phyloP scores from a whole-genome alignment of 1,140 invertebrate genomes.

The Drosophila obscura region DNA sequence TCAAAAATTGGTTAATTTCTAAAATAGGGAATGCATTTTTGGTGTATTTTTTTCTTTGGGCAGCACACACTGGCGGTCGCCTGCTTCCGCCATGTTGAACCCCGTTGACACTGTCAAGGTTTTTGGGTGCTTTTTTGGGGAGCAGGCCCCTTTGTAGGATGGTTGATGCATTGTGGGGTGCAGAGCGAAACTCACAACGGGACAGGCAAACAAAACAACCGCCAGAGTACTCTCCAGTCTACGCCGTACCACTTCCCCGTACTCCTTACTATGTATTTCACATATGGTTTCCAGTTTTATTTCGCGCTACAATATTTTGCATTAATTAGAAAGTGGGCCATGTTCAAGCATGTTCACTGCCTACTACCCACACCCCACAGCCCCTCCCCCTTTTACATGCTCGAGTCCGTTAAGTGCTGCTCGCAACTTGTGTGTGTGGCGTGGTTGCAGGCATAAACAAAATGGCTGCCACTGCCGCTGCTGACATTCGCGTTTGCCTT shows the following conservation, averaged over 20 bases:
- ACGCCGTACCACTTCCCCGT: not conserved
- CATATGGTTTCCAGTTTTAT: conserved; percentile 46
- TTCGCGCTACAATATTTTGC: conserved; percentile 64
- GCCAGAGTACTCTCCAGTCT: conserved; percentile 19
- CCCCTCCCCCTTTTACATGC: not conserved
- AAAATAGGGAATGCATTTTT: too few relatives aligned
- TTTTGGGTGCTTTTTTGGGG: conserved; percentile 25
- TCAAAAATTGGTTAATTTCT: too few relatives aligned
- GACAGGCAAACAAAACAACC: conserved; percentile 33
- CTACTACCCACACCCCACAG: not conserved
- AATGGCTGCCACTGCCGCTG: conserved; percentile 67
- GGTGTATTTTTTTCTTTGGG: too few relatives aligned
- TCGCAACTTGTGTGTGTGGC: conserved; percentile 42
- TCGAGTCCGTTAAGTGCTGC: conserved; percentile 30
- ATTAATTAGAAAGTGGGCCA: conserved; percentile 77
- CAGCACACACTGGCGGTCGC: conserved; percentile 41
- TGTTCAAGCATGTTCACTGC: conserved; percentile 4
- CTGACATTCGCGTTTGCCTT: conserved; percentile 14
- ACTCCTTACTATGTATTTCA: conserved; percentile 1
- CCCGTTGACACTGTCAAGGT: conserved; percentile 73
- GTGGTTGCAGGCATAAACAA: conserved; percentile 61
- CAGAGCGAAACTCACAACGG: not conserved
- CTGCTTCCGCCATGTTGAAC: conserved; percentile 42
- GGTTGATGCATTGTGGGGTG: conserved; percentile 10
- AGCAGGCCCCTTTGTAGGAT: conserved; percentile 4